Evolutionary conservation across 2,888 invertebrate species (phyloP).

Genomic region (Volucella zonaria): DNA sequence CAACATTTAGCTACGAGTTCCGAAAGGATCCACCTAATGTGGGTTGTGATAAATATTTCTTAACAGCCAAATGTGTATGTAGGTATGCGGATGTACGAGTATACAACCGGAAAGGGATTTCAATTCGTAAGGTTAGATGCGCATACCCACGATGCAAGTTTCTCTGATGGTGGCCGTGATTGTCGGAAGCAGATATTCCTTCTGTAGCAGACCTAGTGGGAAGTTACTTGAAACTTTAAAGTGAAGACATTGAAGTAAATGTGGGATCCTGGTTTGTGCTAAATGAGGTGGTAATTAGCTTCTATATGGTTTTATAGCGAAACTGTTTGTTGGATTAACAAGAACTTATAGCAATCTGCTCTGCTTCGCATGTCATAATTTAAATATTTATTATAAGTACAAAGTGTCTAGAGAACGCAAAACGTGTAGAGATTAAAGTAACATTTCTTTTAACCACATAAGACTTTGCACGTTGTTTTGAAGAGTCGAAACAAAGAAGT

Average conservation of each 20-base stretch:
- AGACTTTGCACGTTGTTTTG: too few relatives aligned
- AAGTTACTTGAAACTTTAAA: constrained; percentile 50
- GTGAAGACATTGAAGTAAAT: constrained; percentile 23
- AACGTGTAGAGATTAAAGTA: too few relatives aligned
- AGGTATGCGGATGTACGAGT: not conserved
- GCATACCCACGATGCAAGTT: not conserved
- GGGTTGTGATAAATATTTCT: constrained; percentile 57
- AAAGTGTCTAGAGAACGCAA: too few relatives aligned
- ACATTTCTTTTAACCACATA: too few relatives aligned
- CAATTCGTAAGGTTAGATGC: constrained; percentile 6
- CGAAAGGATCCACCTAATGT: constrained; percentile 50
- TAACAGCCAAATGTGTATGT: constrained; percentile 20
- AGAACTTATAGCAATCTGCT: too few relatives aligned
- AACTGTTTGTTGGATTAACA: not conserved
- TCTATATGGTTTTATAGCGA: constrained; percentile 14
- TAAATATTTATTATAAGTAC: too few relatives aligned
- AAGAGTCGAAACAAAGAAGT: too few relatives aligned
- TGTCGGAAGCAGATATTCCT: constrained; percentile 33
- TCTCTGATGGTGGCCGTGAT: not conserved
- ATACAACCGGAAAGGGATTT: constrained; percentile 21
- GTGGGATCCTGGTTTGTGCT: constrained; percentile 11
- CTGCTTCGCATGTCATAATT: too few relatives aligned
- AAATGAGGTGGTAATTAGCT: constrained; percentile 31
- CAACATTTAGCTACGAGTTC: constrained; percentile 48
- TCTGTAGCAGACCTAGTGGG: not conserved